Percentiles rank a stretch among this genome's conserved stretches.
Conservation (phyloP, 2,797 vertebrate genomes). For the Hozukius guyotensis region DNA sequence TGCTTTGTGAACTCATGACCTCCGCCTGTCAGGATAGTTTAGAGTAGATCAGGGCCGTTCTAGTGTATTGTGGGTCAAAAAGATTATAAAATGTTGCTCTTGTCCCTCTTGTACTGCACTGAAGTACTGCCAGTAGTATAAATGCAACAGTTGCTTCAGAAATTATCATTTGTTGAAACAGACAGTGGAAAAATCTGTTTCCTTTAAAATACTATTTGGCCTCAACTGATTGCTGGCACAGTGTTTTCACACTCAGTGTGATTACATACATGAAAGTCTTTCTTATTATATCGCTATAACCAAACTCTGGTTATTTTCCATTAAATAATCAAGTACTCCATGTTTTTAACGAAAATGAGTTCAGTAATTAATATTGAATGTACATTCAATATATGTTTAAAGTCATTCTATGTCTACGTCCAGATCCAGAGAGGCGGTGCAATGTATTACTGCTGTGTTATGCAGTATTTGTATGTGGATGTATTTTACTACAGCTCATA, state of each 20-base stretch:
- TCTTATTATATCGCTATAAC: background rate
- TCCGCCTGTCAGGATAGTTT: background rate
- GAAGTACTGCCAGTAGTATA: too few relatives aligned
- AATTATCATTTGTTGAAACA: background rate
- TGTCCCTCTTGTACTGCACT: background rate
- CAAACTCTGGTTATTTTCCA: background rate
- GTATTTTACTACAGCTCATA: background rate
- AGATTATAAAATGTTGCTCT: background rate
- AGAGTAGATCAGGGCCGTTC: background rate
- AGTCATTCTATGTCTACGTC: background rate
- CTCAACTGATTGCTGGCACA: background rate
- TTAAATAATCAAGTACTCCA: background rate
- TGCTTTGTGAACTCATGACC: constrained; percentile 1
- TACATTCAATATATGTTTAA: background rate
- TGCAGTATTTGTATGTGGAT: background rate
- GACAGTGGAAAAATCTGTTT: background rate
- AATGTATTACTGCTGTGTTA: background rate
- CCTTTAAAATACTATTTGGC: background rate
- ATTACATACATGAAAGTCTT: background rate
- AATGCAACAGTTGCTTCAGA: background rate
- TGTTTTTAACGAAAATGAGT: background rate
- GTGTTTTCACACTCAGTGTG: background rate
- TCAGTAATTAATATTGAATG: background rate
- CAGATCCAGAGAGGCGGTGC: background rate
- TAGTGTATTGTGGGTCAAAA: background rate